These are phyloP conservation scores for Falco berigora DNA, from an alignment of 2,797 vertebrate genomes.

Conservation along the genomic window DNA sequence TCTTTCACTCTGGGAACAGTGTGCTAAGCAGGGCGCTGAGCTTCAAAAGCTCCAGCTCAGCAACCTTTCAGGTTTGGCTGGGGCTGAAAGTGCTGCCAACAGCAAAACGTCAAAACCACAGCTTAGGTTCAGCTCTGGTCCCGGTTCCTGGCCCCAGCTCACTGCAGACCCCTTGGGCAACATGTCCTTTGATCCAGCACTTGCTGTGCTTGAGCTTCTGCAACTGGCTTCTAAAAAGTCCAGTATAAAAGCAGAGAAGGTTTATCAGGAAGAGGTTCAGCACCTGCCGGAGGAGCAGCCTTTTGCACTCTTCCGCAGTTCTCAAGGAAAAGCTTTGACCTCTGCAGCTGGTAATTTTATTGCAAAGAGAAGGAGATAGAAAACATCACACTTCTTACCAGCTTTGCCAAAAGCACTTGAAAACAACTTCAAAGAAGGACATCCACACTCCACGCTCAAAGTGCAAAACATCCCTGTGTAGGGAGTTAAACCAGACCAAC, in stretches of 20 bases:
- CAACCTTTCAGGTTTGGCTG: not conserved
- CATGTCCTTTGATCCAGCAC: not conserved
- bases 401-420: constrained; percentile 31
- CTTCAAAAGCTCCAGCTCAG: not conserved
- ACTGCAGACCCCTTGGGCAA: not conserved
- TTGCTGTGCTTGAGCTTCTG: not conserved
- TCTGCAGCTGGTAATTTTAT: constrained; percentile 1
- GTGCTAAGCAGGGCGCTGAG: not conserved
- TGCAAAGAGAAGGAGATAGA: not conserved
- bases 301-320: not conserved
- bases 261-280: not conserved
- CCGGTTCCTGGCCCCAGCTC: not conserved
- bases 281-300: not conserved
- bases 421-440: constrained; percentile 39
- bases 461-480: not conserved
- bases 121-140: not conserved
- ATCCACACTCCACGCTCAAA: not conserved
- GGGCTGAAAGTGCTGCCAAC: not conserved
- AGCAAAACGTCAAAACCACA: not conserved
- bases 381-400: not conserved
- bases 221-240: not conserved
- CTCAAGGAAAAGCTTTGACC: not conserved
- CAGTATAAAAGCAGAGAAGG: not conserved
- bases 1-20: not conserved
- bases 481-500: constrained; percentile 8